These are phyloP conservation scores for Parazoanthus darwini DNA, from an alignment of 92 coral and sea anemone species.

Conservation along the genomic window DNA sequence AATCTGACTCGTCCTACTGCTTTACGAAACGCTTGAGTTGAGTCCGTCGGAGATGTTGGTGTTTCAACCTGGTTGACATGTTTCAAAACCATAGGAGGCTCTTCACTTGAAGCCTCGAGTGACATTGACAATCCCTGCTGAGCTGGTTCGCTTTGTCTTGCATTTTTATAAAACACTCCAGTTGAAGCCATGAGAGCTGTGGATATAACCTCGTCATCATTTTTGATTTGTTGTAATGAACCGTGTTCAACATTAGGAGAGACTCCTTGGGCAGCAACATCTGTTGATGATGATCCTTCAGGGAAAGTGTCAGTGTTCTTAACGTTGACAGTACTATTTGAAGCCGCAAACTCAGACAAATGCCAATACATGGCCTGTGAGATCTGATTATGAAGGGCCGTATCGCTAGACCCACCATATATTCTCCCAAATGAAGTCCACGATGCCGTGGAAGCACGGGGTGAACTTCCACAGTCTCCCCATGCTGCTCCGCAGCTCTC, in stretches of 20 bases:
- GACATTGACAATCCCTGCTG: background rate
- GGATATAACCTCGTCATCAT: background rate
- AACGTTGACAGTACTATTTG: background rate
- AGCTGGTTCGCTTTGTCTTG: background rate
- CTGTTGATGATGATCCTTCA: too few relatives aligned
- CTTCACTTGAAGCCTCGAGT: background rate
- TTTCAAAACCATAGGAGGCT: background rate
- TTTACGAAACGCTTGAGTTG: background rate
- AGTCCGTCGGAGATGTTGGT: too few relatives aligned
- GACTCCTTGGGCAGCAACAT: too few relatives aligned
- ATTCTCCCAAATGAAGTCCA: background rate
- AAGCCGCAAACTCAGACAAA: background rate
- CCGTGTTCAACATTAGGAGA: too few relatives aligned
- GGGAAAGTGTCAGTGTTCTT: background rate
- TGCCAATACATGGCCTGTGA: background rate
- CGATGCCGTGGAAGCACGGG: background rate
- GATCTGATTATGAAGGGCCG: background rate
- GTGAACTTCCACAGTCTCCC: background rate
- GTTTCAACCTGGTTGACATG: background rate
- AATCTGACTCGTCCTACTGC: background rate
- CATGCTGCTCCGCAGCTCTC: background rate
- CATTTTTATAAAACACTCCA: background rate
- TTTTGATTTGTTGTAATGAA: background rate
- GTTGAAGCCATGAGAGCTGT: background rate
- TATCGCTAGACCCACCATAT: background rate